Percentiles rank a stretch among this genome's conserved stretches.
Conservation (phyloP, 2,797 vertebrate species). For the Pristis pectinata region DNA sequence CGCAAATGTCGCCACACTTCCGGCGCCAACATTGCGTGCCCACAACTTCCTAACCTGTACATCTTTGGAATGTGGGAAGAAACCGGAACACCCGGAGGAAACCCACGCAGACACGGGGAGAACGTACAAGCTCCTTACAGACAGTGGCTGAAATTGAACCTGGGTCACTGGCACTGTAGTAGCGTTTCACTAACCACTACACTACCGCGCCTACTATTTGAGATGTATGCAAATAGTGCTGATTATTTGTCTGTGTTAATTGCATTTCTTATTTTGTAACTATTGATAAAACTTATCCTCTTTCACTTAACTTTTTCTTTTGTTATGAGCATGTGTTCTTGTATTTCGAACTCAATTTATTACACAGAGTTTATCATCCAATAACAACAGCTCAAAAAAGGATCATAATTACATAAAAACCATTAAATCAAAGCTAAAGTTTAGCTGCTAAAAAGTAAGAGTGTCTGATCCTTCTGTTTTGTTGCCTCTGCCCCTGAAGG, state of each 20-base stretch:
- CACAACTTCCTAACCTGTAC: too few relatives aligned
- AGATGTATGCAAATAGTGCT: background rate
- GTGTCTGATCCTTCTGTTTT: background rate
- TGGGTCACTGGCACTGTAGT: too few relatives aligned
- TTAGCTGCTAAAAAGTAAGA: background rate
- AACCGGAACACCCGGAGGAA: too few relatives aligned
- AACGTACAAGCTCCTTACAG: too few relatives aligned
- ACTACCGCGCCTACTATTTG: too few relatives aligned
- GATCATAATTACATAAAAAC: background rate
- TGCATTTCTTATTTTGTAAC: background rate
- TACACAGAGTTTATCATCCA: background rate
- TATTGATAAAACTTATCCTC: background rate
- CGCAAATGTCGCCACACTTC: too few relatives aligned
- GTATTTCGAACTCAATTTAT: background rate
- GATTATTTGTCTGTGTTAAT: background rate
- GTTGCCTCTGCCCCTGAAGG: background rate
- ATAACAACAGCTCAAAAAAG: too few relatives aligned
- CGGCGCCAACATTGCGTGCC: too few relatives aligned
- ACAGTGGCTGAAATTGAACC: too few relatives aligned
- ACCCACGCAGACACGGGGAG: too few relatives aligned
- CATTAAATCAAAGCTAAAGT: background rate
- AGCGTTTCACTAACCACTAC: too few relatives aligned
- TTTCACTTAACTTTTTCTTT: background rate
- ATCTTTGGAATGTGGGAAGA: too few relatives aligned
- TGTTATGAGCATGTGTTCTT: background rate